Evolutionary conservation across 2,888 invertebrate genomes (phyloP).

Genomic region (Hypomecis atomaria): DNA sequence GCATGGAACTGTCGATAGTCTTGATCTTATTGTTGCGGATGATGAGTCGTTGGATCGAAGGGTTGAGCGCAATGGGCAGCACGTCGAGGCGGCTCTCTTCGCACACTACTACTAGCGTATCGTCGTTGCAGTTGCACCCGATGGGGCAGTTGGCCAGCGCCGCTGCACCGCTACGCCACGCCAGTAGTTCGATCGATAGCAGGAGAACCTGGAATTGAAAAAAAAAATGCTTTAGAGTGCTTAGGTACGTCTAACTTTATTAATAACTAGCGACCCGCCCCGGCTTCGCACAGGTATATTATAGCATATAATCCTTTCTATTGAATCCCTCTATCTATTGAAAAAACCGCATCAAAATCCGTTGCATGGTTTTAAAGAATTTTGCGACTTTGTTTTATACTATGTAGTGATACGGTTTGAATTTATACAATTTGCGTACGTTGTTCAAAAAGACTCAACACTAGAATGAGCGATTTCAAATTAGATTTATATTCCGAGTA

Average conservation of each 20-base stretch:
- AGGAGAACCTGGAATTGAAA: conserved; percentile 72
- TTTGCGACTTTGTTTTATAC: too few species aligned
- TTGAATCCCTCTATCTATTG: too few species aligned
- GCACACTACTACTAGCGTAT: conserved; percentile 93
- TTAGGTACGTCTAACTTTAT: conserved; percentile 5
- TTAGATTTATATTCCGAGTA: conserved; percentile 9
- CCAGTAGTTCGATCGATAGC: conserved; percentile 68
- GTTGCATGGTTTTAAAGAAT: too few species aligned
- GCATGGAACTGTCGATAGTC: conserved; percentile 94
- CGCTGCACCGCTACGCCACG: conserved; percentile 75
- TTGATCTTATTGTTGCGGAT: conserved; percentile 94
- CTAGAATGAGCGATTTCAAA: conserved; percentile 29
- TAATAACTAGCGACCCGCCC: background rate
- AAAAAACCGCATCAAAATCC: too few species aligned
- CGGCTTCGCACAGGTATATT: too few species aligned
- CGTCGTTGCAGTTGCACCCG: conserved; percentile 95
- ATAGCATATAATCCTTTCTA: too few species aligned
- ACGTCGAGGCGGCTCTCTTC: conserved; percentile 94
- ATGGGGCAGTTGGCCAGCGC: conserved; percentile 92
- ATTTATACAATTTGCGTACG: conserved; percentile 7
- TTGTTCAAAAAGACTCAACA: background rate
- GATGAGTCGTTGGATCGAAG: conserved; percentile 93
- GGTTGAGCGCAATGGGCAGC: conserved; percentile 95
- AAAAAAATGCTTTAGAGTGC: conserved; percentile 23
- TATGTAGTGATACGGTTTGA: too few species aligned